phyloP scores from a whole-genome alignment of 2,113 vertebrate species.

The Chionomys nivalis region DNA sequence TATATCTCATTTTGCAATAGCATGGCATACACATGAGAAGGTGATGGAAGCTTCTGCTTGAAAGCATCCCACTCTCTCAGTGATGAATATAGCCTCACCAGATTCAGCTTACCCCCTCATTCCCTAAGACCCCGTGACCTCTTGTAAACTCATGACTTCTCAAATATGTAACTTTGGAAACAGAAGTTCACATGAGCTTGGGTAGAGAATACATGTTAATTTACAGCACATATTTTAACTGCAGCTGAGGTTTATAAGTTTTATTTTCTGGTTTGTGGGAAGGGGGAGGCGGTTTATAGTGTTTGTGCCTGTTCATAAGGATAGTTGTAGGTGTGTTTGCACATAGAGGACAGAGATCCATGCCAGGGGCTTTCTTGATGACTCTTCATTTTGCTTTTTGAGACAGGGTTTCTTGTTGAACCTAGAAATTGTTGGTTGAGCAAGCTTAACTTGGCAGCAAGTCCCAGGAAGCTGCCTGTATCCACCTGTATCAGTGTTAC shows the following conservation, averaged over 20 bases:
- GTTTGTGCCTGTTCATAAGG: background rate
- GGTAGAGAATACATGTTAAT: background rate
- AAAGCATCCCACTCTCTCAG: background rate
- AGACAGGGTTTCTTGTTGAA: background rate
- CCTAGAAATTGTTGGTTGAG: background rate
- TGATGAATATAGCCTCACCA: background rate
- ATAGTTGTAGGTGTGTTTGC: background rate
- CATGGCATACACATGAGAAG: too few relatives aligned
- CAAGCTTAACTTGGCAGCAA: background rate
- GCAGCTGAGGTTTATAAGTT: background rate
- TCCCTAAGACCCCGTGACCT: background rate
- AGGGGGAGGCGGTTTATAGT: background rate
- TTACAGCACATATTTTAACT: background rate
- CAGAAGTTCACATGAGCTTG: background rate
- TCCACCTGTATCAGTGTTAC: too few relatives aligned
- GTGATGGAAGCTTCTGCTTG: background rate
- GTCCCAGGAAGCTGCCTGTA: background rate
- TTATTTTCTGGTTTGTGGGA: background rate
- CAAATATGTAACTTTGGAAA: background rate
- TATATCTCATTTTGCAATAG: background rate
- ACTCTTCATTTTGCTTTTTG: background rate
- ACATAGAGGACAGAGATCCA: background rate
- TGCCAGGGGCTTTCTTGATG: background rate
- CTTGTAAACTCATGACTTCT: background rate
- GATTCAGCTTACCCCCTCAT: background rate